A percentile compares a stretch with the other conserved stretches of the same genome.
phyloP scores from a whole-genome alignment of 2,113 vertebrate genomes.

The Tautogolabrus adspersus region DNA sequence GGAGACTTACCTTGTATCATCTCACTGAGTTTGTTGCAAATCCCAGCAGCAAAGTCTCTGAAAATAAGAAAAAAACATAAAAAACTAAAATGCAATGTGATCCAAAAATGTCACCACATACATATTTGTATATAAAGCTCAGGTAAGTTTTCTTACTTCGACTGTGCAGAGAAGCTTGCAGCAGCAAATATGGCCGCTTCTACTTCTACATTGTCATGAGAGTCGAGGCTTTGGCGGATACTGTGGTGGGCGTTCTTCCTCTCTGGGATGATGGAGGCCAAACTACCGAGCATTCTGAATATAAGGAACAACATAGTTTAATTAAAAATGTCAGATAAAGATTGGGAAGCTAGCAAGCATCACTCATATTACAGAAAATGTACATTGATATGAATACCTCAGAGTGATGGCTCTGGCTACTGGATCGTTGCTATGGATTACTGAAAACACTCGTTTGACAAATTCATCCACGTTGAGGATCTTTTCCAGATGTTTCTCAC shows the following conservation, averaged over 20 bases:
- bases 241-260: constrained; percentile 98
- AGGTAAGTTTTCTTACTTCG: constrained; percentile 86
- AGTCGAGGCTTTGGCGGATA: constrained; percentile 98
- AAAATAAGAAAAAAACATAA: constrained; percentile 41
- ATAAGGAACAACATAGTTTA: not conserved
- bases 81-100: not conserved
- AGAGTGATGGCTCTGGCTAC: constrained; percentile 97
- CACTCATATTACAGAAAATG: not conserved
- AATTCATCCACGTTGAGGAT: constrained; percentile 99
- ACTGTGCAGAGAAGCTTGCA: constrained; percentile 97
- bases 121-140: not conserved
- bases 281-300: constrained; percentile 94
- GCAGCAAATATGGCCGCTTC: constrained; percentile 99
- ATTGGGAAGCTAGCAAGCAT: not conserved
- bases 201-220: constrained; percentile 97
- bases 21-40: constrained; percentile 99
- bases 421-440: constrained; percentile 98
- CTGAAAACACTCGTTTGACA: constrained; percentile 97
- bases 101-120: not conserved
- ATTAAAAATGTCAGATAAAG: not conserved
- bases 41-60: constrained; percentile 98
- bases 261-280: constrained; percentile 98
- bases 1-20: constrained; percentile 97
- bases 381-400: constrained; percentile 79
- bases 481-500: constrained; percentile 98